Base-by-base conservation (phyloP, 2,797 vertebrate genomes). In the Leptodactylus fallax region DNA sequence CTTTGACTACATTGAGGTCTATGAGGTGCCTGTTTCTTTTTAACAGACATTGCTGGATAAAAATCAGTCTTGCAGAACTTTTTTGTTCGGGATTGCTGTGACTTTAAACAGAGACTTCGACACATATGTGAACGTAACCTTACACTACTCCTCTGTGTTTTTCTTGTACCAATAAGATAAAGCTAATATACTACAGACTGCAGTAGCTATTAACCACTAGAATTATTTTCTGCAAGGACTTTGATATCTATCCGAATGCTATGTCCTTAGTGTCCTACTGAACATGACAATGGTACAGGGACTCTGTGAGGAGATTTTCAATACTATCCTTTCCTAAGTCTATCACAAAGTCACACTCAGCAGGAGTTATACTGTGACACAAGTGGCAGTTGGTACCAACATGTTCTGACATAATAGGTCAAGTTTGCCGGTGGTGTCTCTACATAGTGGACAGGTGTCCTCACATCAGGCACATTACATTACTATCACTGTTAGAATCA, bases 391-490 rank as follows among this genome's bases (percentile, higher is more conserved):
- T 53, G 76, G 56, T 72, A 51, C 45, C 63, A n/a, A 81, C n/a
- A 36, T 79, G 55, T 60, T 80, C 36, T 81, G 45, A 79, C 77
- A 85, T 79, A 81, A 88, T n/a, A 74, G 65, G 87, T 78, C 56
- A 80, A 72, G 58, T 88, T 69, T 51, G 45, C 56, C 58, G n/a
- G 53, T 51, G 76, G 55, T 47, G 25, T 60, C 36, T 58, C 55
- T 85, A 85, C 56, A 45, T 76, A 79, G 74, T 67, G 81, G 81
- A 87, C 87, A 87, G 83, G 87, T 85, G 87, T 85, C 77, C 77
- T 87, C 72, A 67, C 81, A 81, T 85, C 83, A 85, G 83, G 77
- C 69, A n/a, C 55, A 85, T 88, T 85, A 56, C 77, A 88, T 85
- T 88, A 88, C 60, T 83, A 76, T 79, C 77, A 58, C 82, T 61